Base-by-base conservation (phyloP, 2,113 vertebrate species). In the Ahaetulla prasina region DNA sequence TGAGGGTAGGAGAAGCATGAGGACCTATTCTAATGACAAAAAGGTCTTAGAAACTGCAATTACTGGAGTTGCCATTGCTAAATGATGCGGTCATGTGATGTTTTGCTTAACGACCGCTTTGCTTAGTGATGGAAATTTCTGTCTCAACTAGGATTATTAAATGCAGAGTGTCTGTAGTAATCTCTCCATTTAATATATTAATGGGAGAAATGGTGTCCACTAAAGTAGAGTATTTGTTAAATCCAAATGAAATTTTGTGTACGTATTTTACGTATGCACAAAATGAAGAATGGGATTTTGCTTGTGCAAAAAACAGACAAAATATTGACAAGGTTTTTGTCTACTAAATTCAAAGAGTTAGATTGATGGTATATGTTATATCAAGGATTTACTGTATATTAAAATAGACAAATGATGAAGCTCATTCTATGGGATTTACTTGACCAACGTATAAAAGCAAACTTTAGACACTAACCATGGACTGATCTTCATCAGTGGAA, bases 401-500 rank as follows among this genome's bases (percentile, higher is more conserved):
- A 90, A 54, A 85, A 30, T 8, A 89, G 43, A 60, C 52, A 49
- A 84, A 16, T 52, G 57, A 74, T 3, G 4, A 89, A 89, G 55
- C 55, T 45, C 27, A 80, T 16, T 25, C 3, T 20, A 86, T 9
- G 50, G 45, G 30, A 86, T n/a, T 85, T 50, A 89, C 54, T 30
- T 35, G 35, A 20, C 8, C 14, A 57, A 80, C 2, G 23, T 55
- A 1, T 0, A 87, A 43, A 91, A 89, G 20, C 4, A 39, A 63
- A 23, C 1, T 52, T 91, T 87, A 85, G 12, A 10, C 54, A 97
- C 98, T 14, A 94, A 99, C 98, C 98, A 98, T 1, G 98, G 98
- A 95, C 98, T 99, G 96, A 98, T 98, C 97, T 98, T 98, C 98
- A 99, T 98, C 3, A 99, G 95, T 90, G 98, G 98, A 96, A 99